Evolutionary conservation across 1,140 invertebrate species (phyloP), one percentile per base, ranked within the genome.

Genomic region (Neodiprion pinetum): DNA sequence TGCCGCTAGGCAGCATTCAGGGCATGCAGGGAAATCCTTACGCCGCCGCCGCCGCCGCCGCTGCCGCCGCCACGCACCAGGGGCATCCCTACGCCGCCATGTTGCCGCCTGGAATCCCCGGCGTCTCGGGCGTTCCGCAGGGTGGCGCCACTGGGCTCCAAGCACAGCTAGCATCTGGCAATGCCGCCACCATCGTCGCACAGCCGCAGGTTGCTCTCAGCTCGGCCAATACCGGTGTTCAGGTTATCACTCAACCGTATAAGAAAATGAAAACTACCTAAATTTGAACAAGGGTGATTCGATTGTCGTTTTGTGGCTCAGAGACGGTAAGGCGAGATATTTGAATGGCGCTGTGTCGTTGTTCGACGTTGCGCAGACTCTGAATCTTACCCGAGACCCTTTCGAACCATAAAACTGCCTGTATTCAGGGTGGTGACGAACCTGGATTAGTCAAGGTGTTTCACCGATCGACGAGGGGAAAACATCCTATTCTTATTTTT

Each of bases 201-300:
- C 86, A 88, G 71, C 87, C 87, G 7, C 86, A 87, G 49, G 84
- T 87, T 4, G 82, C 82, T 0, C 53, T 61, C 53, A 83, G 87
- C 7, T 82, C 85, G 10, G 84, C 80, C 11, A 90, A 86, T 74
- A 89, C 89, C 71, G 90, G 90, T 47, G 92, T 94, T 61, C 53
- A 12, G 70, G 91, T 92, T 17, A 89, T 94, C 83, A 40, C 28
- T 40, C 95, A 95, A 81, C 94, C 94, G 40, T 95, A 94, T 86
- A 96, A 96, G 88, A 95, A 96, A 88, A 94, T 95, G 92, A 95
- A 95, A 90, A 96, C 95, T 76, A 95, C 94, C 81, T 96, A 95
- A 92, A 87, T 75, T 7, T 21, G 28, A 40, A 40, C 5, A 5
- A 40, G 28, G 28, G 28, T 40, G 28, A 5, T 2, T 40, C 28